Evolutionary conservation across 2,888 invertebrate species (phyloP).

Genomic region (Clostera curtula): DNA sequence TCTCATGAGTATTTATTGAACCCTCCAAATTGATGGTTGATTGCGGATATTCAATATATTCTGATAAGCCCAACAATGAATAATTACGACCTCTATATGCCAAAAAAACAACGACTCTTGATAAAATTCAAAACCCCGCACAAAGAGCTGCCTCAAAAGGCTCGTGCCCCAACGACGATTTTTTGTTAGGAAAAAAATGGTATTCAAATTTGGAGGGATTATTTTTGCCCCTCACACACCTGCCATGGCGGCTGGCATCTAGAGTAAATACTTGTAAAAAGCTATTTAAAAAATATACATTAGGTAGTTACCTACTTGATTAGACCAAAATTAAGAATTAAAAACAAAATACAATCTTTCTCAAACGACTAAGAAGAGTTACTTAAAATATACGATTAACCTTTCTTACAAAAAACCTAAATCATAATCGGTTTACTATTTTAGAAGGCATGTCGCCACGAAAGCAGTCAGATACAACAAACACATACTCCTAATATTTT

Average conservation of each 20-base stretch:
- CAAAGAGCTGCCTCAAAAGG: constrained; percentile 27
- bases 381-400: no score
- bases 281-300: background rate
- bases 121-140: constrained; percentile 28
- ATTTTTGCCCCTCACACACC: constrained; percentile 37
- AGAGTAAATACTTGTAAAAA: constrained; percentile 14
- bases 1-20: no score
- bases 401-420: no score
- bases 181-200: constrained; percentile 33
- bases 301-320: background rate
- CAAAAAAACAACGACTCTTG: constrained; percentile 31
- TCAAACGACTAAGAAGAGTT: no score
- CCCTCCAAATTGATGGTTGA: no score
- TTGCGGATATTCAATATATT: background rate
- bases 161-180: constrained; percentile 21
- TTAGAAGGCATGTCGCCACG: no score
- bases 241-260: constrained; percentile 32
- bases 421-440: no score
- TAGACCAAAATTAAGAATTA: no score
- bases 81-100: constrained; percentile 2
- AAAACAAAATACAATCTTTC: no score
- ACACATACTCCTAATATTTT: no score
- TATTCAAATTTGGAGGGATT: constrained; percentile 53
- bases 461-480: no score
- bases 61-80: constrained; percentile 1